Conservation (phyloP, 2,113 vertebrate genomes). For the Sebastes schlegelii region DNA sequence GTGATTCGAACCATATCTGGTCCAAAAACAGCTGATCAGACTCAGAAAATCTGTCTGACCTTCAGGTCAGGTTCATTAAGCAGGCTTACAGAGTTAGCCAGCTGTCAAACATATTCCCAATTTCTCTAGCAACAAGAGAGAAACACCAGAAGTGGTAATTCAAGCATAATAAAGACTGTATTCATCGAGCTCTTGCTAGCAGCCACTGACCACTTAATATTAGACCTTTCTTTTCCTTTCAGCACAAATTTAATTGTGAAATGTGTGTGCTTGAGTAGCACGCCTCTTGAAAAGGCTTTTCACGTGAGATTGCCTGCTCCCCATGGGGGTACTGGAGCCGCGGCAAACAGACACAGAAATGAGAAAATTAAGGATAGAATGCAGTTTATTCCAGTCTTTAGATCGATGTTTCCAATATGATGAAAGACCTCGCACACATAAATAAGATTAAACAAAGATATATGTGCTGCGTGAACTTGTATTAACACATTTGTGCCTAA, state of each 20-base stretch:
- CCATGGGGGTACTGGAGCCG: conserved; percentile 9
- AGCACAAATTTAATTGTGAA: conserved; percentile 31
- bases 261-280: conserved; percentile 46
- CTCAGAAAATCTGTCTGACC: conserved; percentile 54
- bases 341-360: conserved; percentile 30
- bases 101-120: conserved; percentile 47
- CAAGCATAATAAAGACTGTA: neutral
- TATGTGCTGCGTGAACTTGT: neutral
- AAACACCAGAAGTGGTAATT: conserved; percentile 4
- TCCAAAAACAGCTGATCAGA: conserved; percentile 42
- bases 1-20: conserved; percentile 29
- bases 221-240: neutral
- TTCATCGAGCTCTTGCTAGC: conserved; percentile 2
- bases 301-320: conserved; percentile 47
- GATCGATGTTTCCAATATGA: neutral
- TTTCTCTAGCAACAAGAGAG: neutral
- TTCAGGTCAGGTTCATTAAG: conserved; percentile 47
- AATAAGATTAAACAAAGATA: conserved; percentile 1
- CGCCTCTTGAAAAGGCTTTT: conserved; percentile 59
- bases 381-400: neutral
- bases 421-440: conserved; percentile 4
- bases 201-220: conserved; percentile 10
- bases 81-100: conserved; percentile 39
- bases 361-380: conserved; percentile 18
- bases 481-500: neutral